These are phyloP conservation scores for Microtus oregoni DNA, from an alignment of 2,113 vertebrate species.

Conservation along the genomic window DNA sequence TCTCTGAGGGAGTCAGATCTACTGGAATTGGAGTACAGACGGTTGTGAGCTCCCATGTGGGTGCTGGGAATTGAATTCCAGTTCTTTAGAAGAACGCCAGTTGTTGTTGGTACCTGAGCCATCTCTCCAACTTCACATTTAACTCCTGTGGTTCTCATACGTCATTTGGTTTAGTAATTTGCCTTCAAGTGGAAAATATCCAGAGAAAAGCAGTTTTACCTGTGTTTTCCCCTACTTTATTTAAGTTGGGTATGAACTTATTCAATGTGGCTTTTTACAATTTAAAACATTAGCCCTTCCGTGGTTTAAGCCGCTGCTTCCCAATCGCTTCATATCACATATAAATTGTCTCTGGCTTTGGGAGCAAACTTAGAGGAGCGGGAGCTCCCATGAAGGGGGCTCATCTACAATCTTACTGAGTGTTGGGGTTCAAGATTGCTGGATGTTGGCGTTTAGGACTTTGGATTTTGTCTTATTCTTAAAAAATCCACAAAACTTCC, in stretches of 20 bases:
- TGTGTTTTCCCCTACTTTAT: slow-evolving; percentile 42
- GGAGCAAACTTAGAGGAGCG: not conserved
- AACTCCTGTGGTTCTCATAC: not conserved
- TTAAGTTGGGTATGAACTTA: slow-evolving; percentile 46
- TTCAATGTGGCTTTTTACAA: not conserved
- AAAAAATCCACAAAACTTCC: not conserved
- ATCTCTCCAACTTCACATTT: not conserved
- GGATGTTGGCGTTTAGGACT: not conserved
- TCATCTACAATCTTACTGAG: not conserved
- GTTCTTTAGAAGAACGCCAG: not conserved
- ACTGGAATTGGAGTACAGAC: not conserved
- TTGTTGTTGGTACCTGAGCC: not conserved
- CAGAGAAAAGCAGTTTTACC: slow-evolving; percentile 48
- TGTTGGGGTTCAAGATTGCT: not conserved
- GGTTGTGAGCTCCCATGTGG: not conserved
- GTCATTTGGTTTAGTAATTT: slow-evolving; percentile 27
- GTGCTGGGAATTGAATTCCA: not conserved
- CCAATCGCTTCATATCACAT: not conserved
- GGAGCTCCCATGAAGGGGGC: not conserved
- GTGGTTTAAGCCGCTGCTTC: slow-evolving; percentile 2
- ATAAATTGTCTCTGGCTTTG: slow-evolving; percentile 21
- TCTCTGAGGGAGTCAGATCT: not conserved
- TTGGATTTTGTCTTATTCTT: slow-evolving; percentile 47
- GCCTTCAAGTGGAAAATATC: slow-evolving; percentile 47
- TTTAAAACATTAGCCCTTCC: slow-evolving; percentile 41